Conservation (phyloP, 1,140 invertebrate species). For the Proales similis region DNA sequence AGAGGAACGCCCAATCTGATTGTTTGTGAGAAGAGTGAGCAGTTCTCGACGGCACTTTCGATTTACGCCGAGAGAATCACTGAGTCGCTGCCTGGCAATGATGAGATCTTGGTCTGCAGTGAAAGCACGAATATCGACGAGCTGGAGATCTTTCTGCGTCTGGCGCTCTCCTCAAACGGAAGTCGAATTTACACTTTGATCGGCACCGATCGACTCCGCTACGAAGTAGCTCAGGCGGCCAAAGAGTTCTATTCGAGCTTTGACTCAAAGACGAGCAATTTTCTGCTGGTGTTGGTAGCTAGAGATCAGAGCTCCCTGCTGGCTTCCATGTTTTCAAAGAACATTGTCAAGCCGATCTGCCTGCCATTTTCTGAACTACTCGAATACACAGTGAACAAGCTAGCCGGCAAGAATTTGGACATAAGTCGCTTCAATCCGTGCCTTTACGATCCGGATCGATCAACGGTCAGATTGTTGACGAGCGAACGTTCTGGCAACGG, state of each 20-base stretch:
- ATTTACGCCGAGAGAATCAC: neutral
- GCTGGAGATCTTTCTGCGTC: slow-evolving; percentile 39
- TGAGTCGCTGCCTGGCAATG: slow-evolving; percentile 42
- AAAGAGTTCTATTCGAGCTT: slow-evolving; percentile 9
- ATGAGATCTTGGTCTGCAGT: slow-evolving; percentile 47
- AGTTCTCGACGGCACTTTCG: slow-evolving; percentile 1
- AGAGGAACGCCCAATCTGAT: slow-evolving; percentile 44
- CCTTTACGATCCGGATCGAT: slow-evolving; percentile 16
- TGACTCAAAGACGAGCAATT: slow-evolving; percentile 2
- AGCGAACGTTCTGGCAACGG: slow-evolving; percentile 24
- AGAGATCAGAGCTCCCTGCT: slow-evolving; percentile 12
- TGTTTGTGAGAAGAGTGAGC: slow-evolving; percentile 43
- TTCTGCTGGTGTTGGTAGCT: neutral
- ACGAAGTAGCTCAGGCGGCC: neutral
- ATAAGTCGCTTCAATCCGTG: slow-evolving; percentile 1
- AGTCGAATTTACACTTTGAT: slow-evolving; percentile 17
- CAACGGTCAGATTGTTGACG: neutral
- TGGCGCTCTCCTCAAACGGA: neutral
- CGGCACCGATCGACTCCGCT: slow-evolving; percentile 11
- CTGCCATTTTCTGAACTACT: neutral
- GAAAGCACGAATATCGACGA: slow-evolving; percentile 44
- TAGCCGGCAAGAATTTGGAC: neutral
- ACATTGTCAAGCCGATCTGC: neutral
- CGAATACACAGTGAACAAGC: slow-evolving; percentile 2
- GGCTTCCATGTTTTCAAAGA: slow-evolving; percentile 15